Base-by-base conservation (phyloP, 1,140 invertebrate genomes). In the Potamilus streckersoni region DNA sequence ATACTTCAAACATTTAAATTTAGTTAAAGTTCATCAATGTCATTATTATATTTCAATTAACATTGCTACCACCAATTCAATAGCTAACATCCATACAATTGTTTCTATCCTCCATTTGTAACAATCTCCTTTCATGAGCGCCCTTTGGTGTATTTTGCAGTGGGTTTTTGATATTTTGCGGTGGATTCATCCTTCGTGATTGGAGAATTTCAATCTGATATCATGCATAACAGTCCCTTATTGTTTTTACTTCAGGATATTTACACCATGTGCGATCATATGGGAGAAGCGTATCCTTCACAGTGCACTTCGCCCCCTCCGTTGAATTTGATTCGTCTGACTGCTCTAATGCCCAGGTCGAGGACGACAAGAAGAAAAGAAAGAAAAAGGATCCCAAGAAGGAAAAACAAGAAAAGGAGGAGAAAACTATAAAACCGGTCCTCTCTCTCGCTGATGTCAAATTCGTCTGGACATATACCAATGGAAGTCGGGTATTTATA, bases 221-320 rank as follows among this genome's bases (percentile, higher is more conserved):
- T 27, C 14, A 27, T 20, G 20, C 27, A n/a, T 27, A n/a, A 23
- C 27, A 5, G 16, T 31, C 64, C 19, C 64, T 27, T 20, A 5
- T 66, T 23, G 15, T 23, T 68, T 75, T 5, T 71, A 64, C 59
- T 78, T 1, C 70, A 88, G 86, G 85, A 31, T 85, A 88, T 63
- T 73, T 90, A 17, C 88, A 90, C 74, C 89, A 90, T 58, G 87
- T 90, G 0, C 77, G 88, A 20, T 88, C 89, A 8, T 86, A 87
- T 66, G 89, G 89, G 5, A 82, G 88, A 17, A 84, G 87, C 49
- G 76, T 89, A 8, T 89, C 89, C 2, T 86, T 78, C 31, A 87
- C 86, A 2, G 79, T 88, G 0, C 82, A 83, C 63, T 89, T 88
- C 69, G 73, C 86, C 12, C 84, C 86, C 0, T 69, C 83, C 2